phyloP scores from a whole-genome alignment of 64 coral and sea anemone genomes.

The Stichodactyla mertensii region DNA sequence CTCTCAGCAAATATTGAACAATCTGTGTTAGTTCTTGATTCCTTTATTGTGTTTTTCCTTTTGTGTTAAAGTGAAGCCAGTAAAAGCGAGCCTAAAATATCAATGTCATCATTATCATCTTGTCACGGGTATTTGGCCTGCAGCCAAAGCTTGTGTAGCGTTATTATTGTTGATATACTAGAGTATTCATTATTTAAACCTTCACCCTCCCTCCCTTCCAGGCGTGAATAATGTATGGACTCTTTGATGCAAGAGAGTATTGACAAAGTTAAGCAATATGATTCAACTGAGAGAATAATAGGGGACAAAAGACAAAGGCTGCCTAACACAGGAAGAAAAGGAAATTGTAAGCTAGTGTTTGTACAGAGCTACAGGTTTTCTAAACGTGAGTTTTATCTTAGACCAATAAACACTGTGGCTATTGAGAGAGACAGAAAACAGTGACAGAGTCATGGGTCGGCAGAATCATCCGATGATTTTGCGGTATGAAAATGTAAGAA shows the following conservation, averaged over 20 bases:
- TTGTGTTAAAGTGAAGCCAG: not conserved
- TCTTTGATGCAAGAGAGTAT: not conserved
- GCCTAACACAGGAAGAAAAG: not conserved
- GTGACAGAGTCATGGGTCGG: no score
- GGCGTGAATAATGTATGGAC: no score
- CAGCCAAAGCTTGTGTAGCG: no score
- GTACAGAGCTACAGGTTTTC: not conserved
- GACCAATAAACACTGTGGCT: no score
- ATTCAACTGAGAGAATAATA: not conserved
- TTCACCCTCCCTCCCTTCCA: no score
- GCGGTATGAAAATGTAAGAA: no score
- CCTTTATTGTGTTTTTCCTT: not conserved
- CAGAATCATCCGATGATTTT: no score
- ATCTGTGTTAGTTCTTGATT: conserved; percentile 4
- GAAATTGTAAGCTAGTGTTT: not conserved
- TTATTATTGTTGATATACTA: no score
- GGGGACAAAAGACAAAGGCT: not conserved
- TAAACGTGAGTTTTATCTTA: no score
- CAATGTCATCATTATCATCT: not conserved
- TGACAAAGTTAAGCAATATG: not conserved
- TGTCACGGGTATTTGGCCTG: not conserved
- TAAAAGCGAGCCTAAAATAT: not conserved
- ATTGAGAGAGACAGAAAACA: no score
- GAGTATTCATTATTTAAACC: no score
- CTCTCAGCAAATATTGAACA: not conserved